Evolutionary conservation across 2,888 invertebrate genomes (phyloP), one percentile per base, ranked within the genome.

Genomic region (Eupithecia inturbata): DNA sequence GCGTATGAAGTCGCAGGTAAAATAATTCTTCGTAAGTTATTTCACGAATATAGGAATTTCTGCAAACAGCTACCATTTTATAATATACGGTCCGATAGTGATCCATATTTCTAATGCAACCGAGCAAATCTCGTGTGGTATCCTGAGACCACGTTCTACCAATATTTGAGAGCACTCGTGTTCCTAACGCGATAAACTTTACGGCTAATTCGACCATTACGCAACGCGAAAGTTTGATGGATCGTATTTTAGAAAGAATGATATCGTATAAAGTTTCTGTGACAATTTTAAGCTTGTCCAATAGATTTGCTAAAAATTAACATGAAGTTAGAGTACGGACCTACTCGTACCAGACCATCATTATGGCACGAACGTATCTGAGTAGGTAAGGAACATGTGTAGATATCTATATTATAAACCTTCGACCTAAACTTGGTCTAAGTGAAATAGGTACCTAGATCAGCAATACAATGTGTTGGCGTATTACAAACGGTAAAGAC

Each of bases 121-220:
- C 82, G 81, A 86, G 85, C 87, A 89, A 90, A 89, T 89, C 89
- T 87, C 82, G 79, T 82, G 80, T 79, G 82, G 78, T 84, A 83
- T 87, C 87, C 82, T 78, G 80, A 86, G 86, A 87, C 88, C 91
- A 92, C 92, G 91, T 92, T 89, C 90, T 70, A 81, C 90, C 90
- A 91, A 92, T 92, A 91, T 92, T 91, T 90, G 88, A 88, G 84
- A 84, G 80, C 82, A 86, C 84, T 85, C 85, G 84, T 85, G 87
- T 88, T 86, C 86, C 85, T 86, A 88, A 89, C 89, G 86, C 87
- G 87, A 87, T 89, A 89, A 87, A 86, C 86, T 90, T 88, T 89
- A 89, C 84, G 85, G 86, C 85, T 84, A 85, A 82, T 80, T 81
- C 84, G 83, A 85, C 83, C 64, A 45, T 31, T 66, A 71, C 81